A percentile compares a stretch with the other conserved stretches of the same genome.
phyloP scores from a whole-genome alignment of 2,888 invertebrate species.

The Caenorhabditis becei region DNA sequence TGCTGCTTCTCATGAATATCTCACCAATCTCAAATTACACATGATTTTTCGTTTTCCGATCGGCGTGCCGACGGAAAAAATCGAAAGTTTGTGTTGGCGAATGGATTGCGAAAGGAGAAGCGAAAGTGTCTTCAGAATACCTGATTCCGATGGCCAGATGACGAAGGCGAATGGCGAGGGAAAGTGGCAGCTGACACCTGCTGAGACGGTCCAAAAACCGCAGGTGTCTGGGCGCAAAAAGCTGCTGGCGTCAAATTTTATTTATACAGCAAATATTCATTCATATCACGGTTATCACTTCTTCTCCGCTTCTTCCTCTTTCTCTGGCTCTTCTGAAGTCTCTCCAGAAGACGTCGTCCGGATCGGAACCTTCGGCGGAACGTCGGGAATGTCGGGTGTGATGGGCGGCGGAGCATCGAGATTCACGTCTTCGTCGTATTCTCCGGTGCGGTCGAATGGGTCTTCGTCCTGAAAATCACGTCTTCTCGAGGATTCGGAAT shows the following conservation, averaged over 20 bases:
- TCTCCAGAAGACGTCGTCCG: not conserved
- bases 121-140: conserved; percentile 1
- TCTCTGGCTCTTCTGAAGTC: not conserved
- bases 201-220: too few species aligned
- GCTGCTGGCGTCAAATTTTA: too few species aligned
- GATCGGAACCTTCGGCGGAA: not conserved
- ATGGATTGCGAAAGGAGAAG: not conserved
- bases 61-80: not conserved
- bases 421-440: conserved; percentile 55
- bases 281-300: not conserved
- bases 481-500: not conserved
- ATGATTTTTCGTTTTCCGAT: conserved; percentile 11
- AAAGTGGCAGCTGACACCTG: not conserved
- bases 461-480: conserved; percentile 34
- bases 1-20: not conserved
- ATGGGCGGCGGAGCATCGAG: conserved; percentile 42
- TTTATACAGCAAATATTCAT: too few species aligned
- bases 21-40: not conserved
- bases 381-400: conserved; percentile 54
- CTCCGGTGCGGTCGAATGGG: conserved; percentile 52
- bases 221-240: too few species aligned
- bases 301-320: not conserved
- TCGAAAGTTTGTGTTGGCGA: not conserved
- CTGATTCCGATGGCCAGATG: not conserved
- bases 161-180: not conserved